Evolutionary conservation across 2,113 vertebrate genomes (phyloP).

Genomic region (Trichomycterus rosablanca): DNA sequence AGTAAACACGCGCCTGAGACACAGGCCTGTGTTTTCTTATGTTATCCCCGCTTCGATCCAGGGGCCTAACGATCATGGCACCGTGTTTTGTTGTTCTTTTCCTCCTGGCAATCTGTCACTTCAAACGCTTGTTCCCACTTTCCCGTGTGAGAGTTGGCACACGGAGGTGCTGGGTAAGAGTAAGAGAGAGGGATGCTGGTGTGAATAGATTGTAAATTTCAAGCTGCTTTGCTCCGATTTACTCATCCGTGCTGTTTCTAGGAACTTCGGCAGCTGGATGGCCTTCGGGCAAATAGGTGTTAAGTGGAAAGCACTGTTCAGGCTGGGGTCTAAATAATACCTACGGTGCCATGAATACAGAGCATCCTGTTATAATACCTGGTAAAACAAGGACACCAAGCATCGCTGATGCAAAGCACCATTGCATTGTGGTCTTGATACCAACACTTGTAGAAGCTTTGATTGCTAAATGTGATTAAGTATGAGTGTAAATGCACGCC

Average conservation of each 20-base stretch:
- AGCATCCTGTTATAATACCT: too few relatives aligned
- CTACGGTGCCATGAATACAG: too few relatives aligned
- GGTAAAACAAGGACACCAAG: too few relatives aligned
- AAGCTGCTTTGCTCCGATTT: background rate
- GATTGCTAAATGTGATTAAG: too few relatives aligned
- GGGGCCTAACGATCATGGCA: conserved; percentile 21
- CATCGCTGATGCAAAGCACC: too few relatives aligned
- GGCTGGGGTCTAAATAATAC: too few relatives aligned
- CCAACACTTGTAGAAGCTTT: too few relatives aligned
- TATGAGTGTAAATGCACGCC: too few relatives aligned
- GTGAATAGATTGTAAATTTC: conserved; percentile 34
- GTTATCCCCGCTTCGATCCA: background rate
- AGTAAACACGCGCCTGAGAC: background rate
- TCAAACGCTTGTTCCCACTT: conserved; percentile 14
- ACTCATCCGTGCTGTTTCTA: background rate
- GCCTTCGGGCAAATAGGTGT: too few relatives aligned
- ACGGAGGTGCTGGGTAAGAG: conserved; percentile 32
- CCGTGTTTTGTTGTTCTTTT: conserved; percentile 10
- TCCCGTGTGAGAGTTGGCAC: conserved; percentile 40
- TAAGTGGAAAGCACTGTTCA: too few relatives aligned
- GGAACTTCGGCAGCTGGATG: conserved; percentile 11
- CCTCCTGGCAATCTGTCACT: conserved; percentile 15
- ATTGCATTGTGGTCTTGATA: too few relatives aligned
- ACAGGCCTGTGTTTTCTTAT: background rate
- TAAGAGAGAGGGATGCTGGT: conserved; percentile 48